Evolutionary conservation across 2,113 vertebrate species (phyloP), one percentile per base, ranked within the genome.

Genomic region (Aleadryas rufinucha): DNA sequence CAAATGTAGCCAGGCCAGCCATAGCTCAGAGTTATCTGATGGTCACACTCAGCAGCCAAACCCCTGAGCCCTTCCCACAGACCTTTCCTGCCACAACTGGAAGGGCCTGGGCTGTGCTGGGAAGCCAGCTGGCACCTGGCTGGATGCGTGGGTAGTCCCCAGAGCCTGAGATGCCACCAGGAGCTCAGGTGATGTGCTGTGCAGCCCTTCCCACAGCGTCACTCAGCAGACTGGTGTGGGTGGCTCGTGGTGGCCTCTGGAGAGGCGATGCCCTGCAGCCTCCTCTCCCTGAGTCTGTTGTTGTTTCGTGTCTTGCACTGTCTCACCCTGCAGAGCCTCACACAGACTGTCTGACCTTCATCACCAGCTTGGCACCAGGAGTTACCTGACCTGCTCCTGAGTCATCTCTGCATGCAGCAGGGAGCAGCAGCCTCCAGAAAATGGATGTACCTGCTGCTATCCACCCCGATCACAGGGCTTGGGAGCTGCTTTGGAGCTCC

Each of bases 311-410:
- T 79, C 89, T 88, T 21, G 0, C 28, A 4, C 44, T 49, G 68
- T 45, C 72, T 82, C 90, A 85, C 70, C 78, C 52, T 8, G 53
- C 74, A 90, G 57, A 94, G 49, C 61, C 42, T 24, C 2, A 1
- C 78, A 23, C 57, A 76, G 53, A 26, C 70, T 63, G 70, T 53
- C 63, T 63, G 87, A 89, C 94, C 89, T 94, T 53, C 91, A 65
- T 82, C 93, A 82, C 57, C 87, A 82, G 26, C 57, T 53, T 95
- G 89, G 93, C 94, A 95, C 66, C 54, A 61, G 74, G 84, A 96
- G 18, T 94, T 65, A 77, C 93, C 85, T 9, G 3, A 90, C 90
- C 90, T 88, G 93, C 93, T 96, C 66, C 7, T 87, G 91, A 96
- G 54, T 95, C 70, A 88, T 42, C 63, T 64, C 75, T 80, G 61